These are phyloP conservation scores for Dryobota labecula DNA, from an alignment of 2,888 invertebrate genomes.

Conservation along the genomic window DNA sequence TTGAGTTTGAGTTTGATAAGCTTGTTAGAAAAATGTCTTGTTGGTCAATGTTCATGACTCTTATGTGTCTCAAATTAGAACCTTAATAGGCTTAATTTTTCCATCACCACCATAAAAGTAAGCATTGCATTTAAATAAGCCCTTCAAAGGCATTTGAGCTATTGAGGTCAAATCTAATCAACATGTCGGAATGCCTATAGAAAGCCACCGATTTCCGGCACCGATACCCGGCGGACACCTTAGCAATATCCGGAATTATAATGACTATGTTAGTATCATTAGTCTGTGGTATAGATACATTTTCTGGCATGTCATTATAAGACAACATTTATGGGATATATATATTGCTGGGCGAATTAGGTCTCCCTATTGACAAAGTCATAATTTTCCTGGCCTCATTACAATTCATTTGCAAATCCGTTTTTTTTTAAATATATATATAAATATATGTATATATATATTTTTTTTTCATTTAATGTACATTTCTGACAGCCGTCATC, in stretches of 20 bases:
- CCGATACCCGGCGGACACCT: slow-evolving; percentile 42
- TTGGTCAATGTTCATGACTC: no score
- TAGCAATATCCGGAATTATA: slow-evolving; percentile 64
- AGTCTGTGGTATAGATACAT: slow-evolving; percentile 30
- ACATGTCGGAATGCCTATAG: slow-evolving; percentile 35
- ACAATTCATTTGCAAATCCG: not conserved
- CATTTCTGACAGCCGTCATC: not conserved
- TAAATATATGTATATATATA: no score
- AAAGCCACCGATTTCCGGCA: slow-evolving; percentile 52
- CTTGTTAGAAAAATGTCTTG: no score
- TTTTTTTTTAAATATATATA: no score
- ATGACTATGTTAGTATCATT: slow-evolving; percentile 47
- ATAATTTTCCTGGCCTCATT: not conserved
- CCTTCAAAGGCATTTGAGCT: slow-evolving; percentile 4
- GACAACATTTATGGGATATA: no score
- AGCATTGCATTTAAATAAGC: slow-evolving; percentile 1
- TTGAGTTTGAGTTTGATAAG: no score
- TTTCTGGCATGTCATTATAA: slow-evolving; percentile 34
- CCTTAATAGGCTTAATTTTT: not conserved
- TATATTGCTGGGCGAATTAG: no score
- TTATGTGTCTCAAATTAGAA: not conserved
- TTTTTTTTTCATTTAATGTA: not conserved
- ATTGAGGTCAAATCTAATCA: slow-evolving; percentile 44
- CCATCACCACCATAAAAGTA: not conserved
- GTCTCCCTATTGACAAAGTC: not conserved